Percentiles rank a stretch among this genome's conserved stretches.
Evolutionary conservation across 2,113 vertebrate genomes (phyloP).

Genomic region (Genyomyrus donnyi): DNA sequence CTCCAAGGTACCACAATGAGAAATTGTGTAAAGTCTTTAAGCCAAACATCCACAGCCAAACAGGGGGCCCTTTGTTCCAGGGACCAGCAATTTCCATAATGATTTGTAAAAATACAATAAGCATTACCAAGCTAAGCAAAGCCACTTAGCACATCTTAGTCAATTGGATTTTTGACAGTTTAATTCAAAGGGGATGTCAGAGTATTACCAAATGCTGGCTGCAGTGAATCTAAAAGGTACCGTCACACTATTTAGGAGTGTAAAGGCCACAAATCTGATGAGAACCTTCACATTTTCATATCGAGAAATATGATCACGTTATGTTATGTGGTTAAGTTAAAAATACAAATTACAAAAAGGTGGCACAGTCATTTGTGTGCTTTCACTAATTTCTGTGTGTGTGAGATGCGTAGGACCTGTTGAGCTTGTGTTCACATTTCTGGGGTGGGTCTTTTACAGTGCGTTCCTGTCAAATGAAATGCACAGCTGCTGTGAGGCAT

Average conservation of each 20-base stretch:
- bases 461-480: neutral
- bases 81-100: neutral
- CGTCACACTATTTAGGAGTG: neutral
- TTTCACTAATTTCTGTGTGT: neutral
- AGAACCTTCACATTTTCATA: neutral
- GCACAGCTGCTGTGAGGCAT: neutral
- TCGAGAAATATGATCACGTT: neutral
- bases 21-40: neutral
- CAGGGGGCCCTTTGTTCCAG: neutral
- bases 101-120: slow-evolving; percentile 6
- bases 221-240: neutral
- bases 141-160: neutral
- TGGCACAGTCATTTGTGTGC: neutral
- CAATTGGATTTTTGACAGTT: neutral
- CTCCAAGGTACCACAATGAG: neutral
- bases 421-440: neutral
- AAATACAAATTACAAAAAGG: neutral
- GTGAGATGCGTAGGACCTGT: neutral
- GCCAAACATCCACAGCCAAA: neutral
- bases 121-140: neutral
- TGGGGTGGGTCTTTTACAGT: neutral
- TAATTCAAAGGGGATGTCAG: neutral
- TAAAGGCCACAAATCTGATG: neutral
- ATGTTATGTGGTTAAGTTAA: neutral
- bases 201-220: neutral